Base-by-base conservation (phyloP, 2,888 invertebrate genomes). In the Erynnis tages region DNA sequence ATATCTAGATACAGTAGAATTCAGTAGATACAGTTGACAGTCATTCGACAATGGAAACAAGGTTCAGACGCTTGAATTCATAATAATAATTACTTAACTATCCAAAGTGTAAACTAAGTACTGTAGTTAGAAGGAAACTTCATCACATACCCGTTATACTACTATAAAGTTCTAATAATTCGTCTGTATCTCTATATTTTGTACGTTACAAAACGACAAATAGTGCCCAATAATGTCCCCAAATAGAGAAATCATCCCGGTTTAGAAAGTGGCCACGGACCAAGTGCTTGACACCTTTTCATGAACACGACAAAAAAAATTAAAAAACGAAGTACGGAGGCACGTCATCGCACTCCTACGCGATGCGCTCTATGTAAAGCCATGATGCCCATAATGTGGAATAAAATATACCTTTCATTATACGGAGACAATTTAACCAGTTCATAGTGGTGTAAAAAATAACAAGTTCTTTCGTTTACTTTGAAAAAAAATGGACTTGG, bases 391-490 rank as follows among this genome's bases (percentile, higher is more conserved):
- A 14, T 34, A 11, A 8, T 43, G 19, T 30, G 17, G 23, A 27
- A 46, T 37, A 25, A 14, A 27, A 37, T 46, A 46, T 27, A 37
- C 19, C 27, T 35, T 16, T 37, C 46, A 13, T 25, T 37, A 25
- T 34, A 34, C 14, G 25, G n/a, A n/a, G 17, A n/a, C 17, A 1
- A 11, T 27, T 17, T 19, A 19, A 43, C 11, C 11, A 11, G 17
- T 16, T 34, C 4, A 8, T 41, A 41, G 1, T 27, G 6, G 1
- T 43, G 19, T 8, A n/a, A 30, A 43, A 11, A 21, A 8, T 8
- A 30, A 29, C 30, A 43, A 43, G 43, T 43, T 43, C 7, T 11
- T n/a, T n/a, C n/a, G n/a, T n/a, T n/a, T n/a, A n/a, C n/a, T n/a
- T n/a, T n/a, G n/a, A n/a, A n/a, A n/a, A n/a, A n/a, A n/a, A n/a